phyloP scores from a whole-genome alignment of 2,113 vertebrate species.

The Cichladusa arquata region DNA sequence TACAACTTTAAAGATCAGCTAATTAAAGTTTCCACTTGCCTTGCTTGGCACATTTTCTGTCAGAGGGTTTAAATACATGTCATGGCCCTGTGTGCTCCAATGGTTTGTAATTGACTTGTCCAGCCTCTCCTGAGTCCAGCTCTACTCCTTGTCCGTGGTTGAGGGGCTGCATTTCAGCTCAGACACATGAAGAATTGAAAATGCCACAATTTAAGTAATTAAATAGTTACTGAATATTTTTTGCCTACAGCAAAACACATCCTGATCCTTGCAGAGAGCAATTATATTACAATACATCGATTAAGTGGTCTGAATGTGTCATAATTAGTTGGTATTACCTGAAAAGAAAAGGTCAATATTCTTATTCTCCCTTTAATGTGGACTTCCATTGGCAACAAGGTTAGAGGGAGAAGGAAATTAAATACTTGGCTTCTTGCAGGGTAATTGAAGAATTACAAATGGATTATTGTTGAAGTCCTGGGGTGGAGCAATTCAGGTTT shows the following conservation, averaged over 20 bases:
- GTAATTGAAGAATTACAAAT: background rate
- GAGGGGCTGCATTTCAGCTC: background rate
- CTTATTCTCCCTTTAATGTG: background rate
- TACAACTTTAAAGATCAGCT: background rate
- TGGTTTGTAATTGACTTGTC: background rate
- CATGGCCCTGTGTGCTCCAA: background rate
- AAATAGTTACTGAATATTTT: background rate
- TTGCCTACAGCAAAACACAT: background rate
- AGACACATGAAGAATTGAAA: background rate
- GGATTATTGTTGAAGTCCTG: background rate
- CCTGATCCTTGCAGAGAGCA: background rate
- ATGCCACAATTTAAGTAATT: background rate
- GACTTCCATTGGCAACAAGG: background rate
- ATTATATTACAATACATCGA: background rate
- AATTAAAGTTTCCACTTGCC: background rate
- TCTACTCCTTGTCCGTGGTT: rapidly evolving
- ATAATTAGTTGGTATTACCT: background rate
- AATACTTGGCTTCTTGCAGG: background rate
- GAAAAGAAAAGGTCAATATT: background rate
- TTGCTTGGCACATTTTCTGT: background rate
- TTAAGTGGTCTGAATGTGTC: background rate
- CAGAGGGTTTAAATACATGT: background rate
- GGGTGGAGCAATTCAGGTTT: background rate
- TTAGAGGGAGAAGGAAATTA: background rate
- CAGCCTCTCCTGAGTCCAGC: background rate